Evolutionary conservation across 2,113 vertebrate genomes (phyloP).

Genomic region (Triplophysa siluroides): DNA sequence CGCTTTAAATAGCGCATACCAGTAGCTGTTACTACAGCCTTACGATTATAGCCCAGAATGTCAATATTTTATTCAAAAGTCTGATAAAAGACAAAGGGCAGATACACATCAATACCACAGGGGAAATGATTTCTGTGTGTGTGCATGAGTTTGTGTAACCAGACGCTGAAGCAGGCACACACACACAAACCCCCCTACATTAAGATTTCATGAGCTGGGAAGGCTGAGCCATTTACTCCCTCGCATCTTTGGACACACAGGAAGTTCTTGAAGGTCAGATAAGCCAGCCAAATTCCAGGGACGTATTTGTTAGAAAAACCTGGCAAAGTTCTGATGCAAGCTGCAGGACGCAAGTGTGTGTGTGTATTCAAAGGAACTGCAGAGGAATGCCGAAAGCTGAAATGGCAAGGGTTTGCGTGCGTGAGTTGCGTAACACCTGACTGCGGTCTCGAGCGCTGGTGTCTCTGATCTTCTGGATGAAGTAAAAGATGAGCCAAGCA

Average conservation of each 20-base stretch:
- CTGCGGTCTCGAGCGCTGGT: conserved; percentile 88
- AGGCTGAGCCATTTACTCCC: conserved; percentile 74
- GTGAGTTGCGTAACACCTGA: conserved; percentile 77
- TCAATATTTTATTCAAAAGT: neutral
- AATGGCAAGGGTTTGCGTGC: neutral
- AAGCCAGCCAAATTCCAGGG: neutral
- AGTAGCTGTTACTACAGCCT: neutral
- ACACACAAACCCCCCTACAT: conserved; percentile 26
- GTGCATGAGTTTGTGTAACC: neutral
- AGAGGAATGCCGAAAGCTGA: neutral
- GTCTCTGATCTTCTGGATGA: conserved; percentile 97
- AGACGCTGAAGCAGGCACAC: conserved; percentile 34
- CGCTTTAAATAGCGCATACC: neutral
- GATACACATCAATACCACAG: neutral
- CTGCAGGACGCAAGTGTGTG: conserved; percentile 17
- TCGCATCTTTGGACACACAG: conserved; percentile 75
- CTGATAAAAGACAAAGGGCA: neutral
- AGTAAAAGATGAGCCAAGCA: conserved; percentile 98
- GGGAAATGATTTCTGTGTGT: neutral
- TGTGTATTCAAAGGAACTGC: neutral
- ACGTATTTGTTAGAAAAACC: neutral
- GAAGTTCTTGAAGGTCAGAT: conserved; percentile 44
- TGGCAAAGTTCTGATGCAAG: neutral
- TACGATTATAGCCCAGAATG: neutral
- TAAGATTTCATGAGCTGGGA: conserved; percentile 77